A percentile compares a stretch with the other conserved stretches of the same genome.
phyloP scores from a whole-genome alignment of 2,888 invertebrate genomes.

The Nezara viridula region DNA sequence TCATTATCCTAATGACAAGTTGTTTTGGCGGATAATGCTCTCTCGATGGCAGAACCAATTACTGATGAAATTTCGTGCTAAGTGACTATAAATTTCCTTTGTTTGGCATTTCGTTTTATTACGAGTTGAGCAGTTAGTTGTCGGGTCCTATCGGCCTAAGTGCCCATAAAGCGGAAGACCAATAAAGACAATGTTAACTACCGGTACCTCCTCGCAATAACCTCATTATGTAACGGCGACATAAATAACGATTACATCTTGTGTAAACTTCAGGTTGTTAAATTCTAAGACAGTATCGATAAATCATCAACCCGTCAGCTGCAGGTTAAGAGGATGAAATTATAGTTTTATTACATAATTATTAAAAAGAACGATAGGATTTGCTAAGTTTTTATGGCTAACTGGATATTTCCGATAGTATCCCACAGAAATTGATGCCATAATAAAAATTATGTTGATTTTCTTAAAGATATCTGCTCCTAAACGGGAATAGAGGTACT shows the following conservation, averaged over 20 bases:
- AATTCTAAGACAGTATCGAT: not conserved
- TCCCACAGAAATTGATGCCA: no score
- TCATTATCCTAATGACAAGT: not conserved
- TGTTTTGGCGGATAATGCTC: not conserved
- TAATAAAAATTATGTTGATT: no score
- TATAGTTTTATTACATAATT: no score
- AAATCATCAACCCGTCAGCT: no score
- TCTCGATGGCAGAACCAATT: not conserved
- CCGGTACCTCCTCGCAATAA: not conserved
- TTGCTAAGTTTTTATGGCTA: no score
- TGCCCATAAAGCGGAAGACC: not conserved
- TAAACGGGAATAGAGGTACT: no score
- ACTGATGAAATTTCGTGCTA: not conserved
- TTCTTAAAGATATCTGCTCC: no score
- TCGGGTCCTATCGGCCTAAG: not conserved
- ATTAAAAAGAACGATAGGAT: no score
- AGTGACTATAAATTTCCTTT: not conserved
- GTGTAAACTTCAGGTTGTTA: not conserved
- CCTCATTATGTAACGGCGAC: not conserved
- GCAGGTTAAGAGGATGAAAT: no score
- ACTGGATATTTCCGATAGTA: no score
- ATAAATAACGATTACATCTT: not conserved
- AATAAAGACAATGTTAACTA: not conserved
- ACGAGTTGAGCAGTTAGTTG: not conserved
- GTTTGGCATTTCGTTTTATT: constrained; percentile 15